Percentiles rank a stretch among this genome's conserved stretches.
These are phyloP conservation scores for Heliconius himera DNA, from an alignment of 1,140 invertebrate species.

Conservation along the genomic window DNA sequence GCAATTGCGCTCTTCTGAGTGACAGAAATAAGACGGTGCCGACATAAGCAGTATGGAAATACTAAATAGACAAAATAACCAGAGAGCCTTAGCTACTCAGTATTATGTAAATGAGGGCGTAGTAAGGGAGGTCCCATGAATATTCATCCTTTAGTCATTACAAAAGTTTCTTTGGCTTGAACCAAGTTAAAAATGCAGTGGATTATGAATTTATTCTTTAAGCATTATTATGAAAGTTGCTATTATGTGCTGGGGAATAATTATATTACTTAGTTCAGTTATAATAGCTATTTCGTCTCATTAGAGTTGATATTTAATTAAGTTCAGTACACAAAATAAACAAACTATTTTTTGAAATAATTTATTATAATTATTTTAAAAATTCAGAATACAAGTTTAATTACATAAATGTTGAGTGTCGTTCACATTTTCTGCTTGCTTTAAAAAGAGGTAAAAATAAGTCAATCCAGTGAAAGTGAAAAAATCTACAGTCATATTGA, in stretches of 20 bases:
- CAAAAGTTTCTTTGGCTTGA: slow-evolving; percentile 48
- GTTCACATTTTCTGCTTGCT: slow-evolving; percentile 9
- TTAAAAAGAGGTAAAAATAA: neutral
- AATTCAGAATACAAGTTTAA: neutral
- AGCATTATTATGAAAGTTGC: slow-evolving; percentile 12
- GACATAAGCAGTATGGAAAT: slow-evolving; percentile 34
- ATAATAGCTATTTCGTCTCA: neutral
- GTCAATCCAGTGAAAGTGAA: neutral
- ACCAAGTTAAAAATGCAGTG: slow-evolving; percentile 33
- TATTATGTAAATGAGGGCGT: slow-evolving; percentile 56
- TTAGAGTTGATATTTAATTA: neutral
- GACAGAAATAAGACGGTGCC: slow-evolving; percentile 25
- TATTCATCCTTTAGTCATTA: slow-evolving; percentile 52
- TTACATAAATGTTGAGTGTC: neutral
- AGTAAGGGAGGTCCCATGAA: slow-evolving; percentile 50
- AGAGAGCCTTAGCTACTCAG: slow-evolving; percentile 42
- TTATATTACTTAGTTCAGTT: neutral
- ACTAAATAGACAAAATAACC: slow-evolving; percentile 36
- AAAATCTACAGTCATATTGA: neutral
- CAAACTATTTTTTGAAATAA: neutral
- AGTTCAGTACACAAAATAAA: neutral
- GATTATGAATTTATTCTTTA: slow-evolving; percentile 33
- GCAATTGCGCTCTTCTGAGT: slow-evolving; percentile 28
- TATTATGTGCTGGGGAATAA: neutral
- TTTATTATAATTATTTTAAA: neutral